Evolutionary conservation across 2,888 invertebrate species (phyloP).

Genomic region (Brachylomia viminalis): DNA sequence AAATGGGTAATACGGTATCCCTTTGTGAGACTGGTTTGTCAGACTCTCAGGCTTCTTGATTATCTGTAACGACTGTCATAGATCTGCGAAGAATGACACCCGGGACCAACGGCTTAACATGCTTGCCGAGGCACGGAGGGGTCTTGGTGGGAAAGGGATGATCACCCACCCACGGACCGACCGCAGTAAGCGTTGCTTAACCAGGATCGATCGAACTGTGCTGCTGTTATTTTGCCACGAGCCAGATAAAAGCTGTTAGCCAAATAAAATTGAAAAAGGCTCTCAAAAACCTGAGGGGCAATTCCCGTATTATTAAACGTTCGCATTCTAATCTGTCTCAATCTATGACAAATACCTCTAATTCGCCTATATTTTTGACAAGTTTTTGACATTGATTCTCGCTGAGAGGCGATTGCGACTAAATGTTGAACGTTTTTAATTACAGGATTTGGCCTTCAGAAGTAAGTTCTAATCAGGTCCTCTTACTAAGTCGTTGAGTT

Average conservation of each 20-base stretch:
- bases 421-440: not conserved
- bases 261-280: not conserved
- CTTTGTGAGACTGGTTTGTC: not conserved
- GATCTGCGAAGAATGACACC: not conserved
- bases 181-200: not conserved
- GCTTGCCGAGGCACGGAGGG: not conserved
- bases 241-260: not conserved
- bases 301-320: not conserved
- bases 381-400: not conserved
- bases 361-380: not conserved
- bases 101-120: not conserved
- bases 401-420: not conserved
- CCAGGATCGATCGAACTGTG: not conserved
- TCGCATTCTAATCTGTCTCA: not conserved
- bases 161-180: not conserved
- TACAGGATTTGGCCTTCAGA: not conserved
- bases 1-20: not conserved
- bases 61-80: not conserved
- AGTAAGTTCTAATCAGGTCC: no score
- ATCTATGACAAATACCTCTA: not conserved
- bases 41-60: not conserved
- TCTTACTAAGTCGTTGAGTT: no score
- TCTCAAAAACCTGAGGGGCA: not conserved
- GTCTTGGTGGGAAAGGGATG: not conserved
- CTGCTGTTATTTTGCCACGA: no score